phyloP scores from a whole-genome alignment of 2,888 invertebrate genomes.

The Meteorus cinctellus region DNA sequence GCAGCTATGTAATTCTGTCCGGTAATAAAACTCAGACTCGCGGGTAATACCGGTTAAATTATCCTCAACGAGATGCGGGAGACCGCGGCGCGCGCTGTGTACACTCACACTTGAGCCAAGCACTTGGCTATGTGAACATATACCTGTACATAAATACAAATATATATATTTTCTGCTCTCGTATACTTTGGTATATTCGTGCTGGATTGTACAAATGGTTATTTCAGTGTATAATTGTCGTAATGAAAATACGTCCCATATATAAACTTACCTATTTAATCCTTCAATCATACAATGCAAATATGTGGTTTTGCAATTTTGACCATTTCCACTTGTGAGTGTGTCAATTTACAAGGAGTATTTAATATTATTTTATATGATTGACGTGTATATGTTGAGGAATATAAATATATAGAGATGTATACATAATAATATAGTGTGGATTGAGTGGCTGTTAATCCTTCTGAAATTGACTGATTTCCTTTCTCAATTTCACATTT shows the following conservation, averaged over 20 bases:
- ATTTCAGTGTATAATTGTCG: slow-evolving; percentile 35
- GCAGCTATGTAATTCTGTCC: slow-evolving; percentile 61
- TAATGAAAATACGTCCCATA: slow-evolving; percentile 10
- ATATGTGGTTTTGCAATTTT: neutral
- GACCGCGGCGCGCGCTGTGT: slow-evolving; percentile 50
- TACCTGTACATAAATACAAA: slow-evolving; percentile 10
- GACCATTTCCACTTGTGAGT: neutral
- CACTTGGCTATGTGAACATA: slow-evolving; percentile 30
- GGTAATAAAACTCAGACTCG: slow-evolving; percentile 65
- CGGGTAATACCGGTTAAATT: slow-evolving; percentile 63
- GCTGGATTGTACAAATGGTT: slow-evolving; percentile 24
- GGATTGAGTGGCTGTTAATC: slow-evolving; percentile 35
- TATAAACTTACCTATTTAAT: neutral
- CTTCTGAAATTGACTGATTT: slow-evolving; percentile 41
- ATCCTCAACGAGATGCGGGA: slow-evolving; percentile 61
- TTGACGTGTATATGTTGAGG: neutral
- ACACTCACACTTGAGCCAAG: slow-evolving; percentile 42
- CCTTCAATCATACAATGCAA: slow-evolving; percentile 16
- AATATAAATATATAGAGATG: neutral
- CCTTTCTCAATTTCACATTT: slow-evolving; percentile 38
- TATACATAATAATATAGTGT: slow-evolving; percentile 1
- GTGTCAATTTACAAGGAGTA: neutral
- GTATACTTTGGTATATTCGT: slow-evolving; percentile 25
- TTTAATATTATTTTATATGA: neutral
- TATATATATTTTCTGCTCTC: slow-evolving; percentile 24